Evolutionary conservation across 2,797 vertebrate genomes (phyloP), one percentile per base, ranked within the genome.

Genomic region (Calcarius lapponicus): DNA sequence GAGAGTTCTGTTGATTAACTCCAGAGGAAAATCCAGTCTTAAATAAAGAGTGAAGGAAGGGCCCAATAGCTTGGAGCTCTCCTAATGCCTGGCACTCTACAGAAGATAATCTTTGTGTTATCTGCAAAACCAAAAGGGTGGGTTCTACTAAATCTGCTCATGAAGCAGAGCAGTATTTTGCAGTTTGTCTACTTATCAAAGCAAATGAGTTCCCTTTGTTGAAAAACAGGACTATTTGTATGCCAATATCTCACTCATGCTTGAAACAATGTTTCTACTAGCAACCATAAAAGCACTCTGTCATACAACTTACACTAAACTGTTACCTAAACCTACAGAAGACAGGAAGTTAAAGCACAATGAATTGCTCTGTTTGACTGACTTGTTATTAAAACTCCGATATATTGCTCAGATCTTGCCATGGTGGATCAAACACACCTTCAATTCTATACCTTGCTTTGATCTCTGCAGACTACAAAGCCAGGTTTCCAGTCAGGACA

Each of bases 101-200:
- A 66, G 60, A 72, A 90, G 69, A 72, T 79, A 75, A 88, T 85
- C 58, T 87, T 61, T 40, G 22, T 50, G 43, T 45, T 73, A 88
- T 61, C 62, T 91, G 51, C 62, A 88, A 66, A 72, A 95, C 76
- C 17, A 91, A 87, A 91, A 88, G 72, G 56, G 38, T 73, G 69
- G 80, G 67, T 71, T 75, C 85, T 56, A 32, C 82, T 60, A 90
- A 94, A 92, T 91, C 67, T 93, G 51, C 80, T 87, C 84, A 75
- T 43, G 61, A 88, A 80, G 85, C 73, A 86, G 58, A 90, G 87
- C 66, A 88, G 75, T 83, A 92, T 82, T 92, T 93, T 86, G 57
- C 76, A 96, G 57, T 93, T 92, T 83, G 67, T 57, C 73, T 93
- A n/a, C 80, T 93, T 87, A 92, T 24, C 85, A 89, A 78, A 93